Evolutionary conservation across 1,140 invertebrate species (phyloP).

Genomic region (Hestina assimilis): DNA sequence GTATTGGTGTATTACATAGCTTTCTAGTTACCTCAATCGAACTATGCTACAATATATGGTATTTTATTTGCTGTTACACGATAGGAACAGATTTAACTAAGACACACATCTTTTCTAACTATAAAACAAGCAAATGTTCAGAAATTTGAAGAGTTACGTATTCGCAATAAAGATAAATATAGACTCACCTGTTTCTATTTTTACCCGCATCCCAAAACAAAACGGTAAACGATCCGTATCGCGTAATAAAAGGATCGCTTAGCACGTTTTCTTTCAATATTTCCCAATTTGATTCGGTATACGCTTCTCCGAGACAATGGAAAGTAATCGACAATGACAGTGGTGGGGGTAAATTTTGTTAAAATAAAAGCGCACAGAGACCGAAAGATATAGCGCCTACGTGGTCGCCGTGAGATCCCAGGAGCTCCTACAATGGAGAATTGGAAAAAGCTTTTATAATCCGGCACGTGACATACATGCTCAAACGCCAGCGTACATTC

Average conservation of each 20-base stretch:
- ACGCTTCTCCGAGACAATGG: constrained; percentile 63
- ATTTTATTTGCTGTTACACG: too few species aligned
- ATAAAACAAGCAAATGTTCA: too few species aligned
- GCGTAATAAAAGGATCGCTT: constrained; percentile 52
- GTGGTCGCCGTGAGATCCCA: constrained; percentile 63
- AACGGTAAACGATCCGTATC: constrained; percentile 43
- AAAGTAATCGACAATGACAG: constrained; percentile 71
- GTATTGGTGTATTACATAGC: too few species aligned
- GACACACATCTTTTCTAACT: too few species aligned
- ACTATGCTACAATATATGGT: too few species aligned
- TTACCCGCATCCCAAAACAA: constrained; percentile 32
- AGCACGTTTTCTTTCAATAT: constrained; percentile 73
- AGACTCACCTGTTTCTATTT: constrained; percentile 3
- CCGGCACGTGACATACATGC: constrained; percentile 73
- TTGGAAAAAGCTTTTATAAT: constrained; percentile 79
- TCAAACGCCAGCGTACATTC: constrained; percentile 38
- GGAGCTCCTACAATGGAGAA: constrained; percentile 69
- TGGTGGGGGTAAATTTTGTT: constrained; percentile 72
- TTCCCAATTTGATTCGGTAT: constrained; percentile 71
- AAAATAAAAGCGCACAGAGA: constrained; percentile 75
- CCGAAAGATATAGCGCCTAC: constrained; percentile 75
- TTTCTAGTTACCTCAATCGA: too few species aligned
- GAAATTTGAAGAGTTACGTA: too few species aligned
- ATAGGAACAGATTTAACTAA: too few species aligned
- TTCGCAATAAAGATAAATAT: constrained; percentile 8